These are phyloP conservation scores for Brachyistius frenatus DNA, from an alignment of 2,113 vertebrate species.

Conservation along the genomic window DNA sequence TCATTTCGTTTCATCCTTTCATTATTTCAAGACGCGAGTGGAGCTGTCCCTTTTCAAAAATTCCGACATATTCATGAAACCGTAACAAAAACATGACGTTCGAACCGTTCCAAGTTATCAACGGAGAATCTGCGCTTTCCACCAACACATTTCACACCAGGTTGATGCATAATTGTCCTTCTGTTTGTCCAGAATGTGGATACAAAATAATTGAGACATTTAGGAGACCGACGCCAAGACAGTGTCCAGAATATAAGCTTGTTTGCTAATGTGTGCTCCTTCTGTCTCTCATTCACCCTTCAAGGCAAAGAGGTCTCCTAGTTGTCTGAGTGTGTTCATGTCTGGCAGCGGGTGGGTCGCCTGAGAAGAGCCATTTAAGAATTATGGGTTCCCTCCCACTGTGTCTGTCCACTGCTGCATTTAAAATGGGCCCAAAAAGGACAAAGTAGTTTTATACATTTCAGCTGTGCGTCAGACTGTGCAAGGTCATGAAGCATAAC, in stretches of 20 bases:
- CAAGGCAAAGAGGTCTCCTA: constrained; percentile 12
- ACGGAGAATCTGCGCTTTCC: constrained; percentile 33
- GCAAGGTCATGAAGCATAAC: constrained; percentile 51
- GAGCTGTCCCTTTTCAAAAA: constrained; percentile 18
- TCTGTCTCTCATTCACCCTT: constrained; percentile 51
- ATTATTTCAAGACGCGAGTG: constrained; percentile 3
- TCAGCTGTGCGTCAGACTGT: not conserved
- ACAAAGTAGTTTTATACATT: constrained; percentile 13
- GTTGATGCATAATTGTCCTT: constrained; percentile 65
- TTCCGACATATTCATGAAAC: constrained; percentile 27
- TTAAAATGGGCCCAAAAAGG: constrained; percentile 22
- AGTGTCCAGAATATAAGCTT: constrained; percentile 19
- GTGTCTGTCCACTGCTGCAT: constrained; percentile 8
- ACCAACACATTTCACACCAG: constrained; percentile 62
- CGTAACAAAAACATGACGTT: constrained; percentile 34
- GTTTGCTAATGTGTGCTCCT: constrained; percentile 38
- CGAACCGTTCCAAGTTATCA: constrained; percentile 31
- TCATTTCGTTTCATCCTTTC: not conserved
- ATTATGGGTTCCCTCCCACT: not conserved
- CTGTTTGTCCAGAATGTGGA: constrained; percentile 57
- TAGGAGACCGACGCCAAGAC: constrained; percentile 37
- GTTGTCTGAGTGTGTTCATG: constrained; percentile 16
- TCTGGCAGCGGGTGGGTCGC: not conserved
- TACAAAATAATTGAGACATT: constrained; percentile 62
- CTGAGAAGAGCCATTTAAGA: constrained; percentile 1